A percentile compares a stretch with the other conserved stretches of the same genome.
These are phyloP conservation scores for Phortica magna DNA, from an alignment of 2,888 invertebrate species.

Conservation along the genomic window DNA sequence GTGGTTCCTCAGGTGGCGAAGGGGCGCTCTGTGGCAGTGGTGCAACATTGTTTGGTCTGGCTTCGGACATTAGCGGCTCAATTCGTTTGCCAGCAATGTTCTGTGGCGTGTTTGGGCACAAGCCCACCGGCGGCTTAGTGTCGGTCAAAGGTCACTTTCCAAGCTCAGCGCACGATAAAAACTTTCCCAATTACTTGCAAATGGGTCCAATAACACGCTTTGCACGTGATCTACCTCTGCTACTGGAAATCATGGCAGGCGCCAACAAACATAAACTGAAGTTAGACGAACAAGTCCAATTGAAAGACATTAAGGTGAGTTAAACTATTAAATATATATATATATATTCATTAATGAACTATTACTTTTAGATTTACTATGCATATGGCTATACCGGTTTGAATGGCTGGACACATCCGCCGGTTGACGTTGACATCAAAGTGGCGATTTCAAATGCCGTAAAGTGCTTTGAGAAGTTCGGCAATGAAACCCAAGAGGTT, in stretches of 20 bases:
- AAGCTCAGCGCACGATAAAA: constrained; percentile 77
- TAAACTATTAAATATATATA: not conserved
- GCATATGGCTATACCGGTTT: constrained; percentile 62
- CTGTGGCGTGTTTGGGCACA: constrained; percentile 93
- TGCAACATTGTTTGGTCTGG: constrained; percentile 87
- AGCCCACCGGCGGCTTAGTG: constrained; percentile 85
- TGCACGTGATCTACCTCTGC: constrained; percentile 85
- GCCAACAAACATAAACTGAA: constrained; percentile 77
- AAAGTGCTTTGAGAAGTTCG: constrained; percentile 67
- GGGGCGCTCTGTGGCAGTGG: constrained; percentile 86
- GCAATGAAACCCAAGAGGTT: constrained; percentile 59
- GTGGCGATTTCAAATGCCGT: constrained; percentile 66
- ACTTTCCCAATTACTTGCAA: constrained; percentile 80
- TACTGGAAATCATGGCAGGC: constrained; percentile 83
- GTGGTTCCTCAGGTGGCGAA: constrained; percentile 95
- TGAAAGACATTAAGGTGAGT: constrained; percentile 79
- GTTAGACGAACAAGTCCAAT: constrained; percentile 77
- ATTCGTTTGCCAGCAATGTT: constrained; percentile 91
- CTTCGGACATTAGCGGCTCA: constrained; percentile 92
- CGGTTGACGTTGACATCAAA: constrained; percentile 66
- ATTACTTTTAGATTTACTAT: constrained; percentile 64
- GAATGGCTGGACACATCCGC: constrained; percentile 57
- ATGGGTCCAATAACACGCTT: constrained; percentile 88
- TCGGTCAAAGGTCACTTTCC: constrained; percentile 84
- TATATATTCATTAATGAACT: not conserved